Evolutionary conservation across 2,888 invertebrate genomes (phyloP).

Genomic region (Trypoxylon attenuatum): DNA sequence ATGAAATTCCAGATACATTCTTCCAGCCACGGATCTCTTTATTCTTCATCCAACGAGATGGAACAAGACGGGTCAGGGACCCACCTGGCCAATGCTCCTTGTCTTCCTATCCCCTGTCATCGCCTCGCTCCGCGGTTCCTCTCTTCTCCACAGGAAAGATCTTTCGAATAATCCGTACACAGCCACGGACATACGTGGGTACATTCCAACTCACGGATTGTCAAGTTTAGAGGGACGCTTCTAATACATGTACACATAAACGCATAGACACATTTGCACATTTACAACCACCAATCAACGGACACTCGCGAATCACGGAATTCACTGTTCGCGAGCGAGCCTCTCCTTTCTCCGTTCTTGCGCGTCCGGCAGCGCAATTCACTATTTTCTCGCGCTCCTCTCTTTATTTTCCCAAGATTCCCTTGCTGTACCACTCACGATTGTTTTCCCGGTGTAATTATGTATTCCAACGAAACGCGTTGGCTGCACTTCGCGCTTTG

Average conservation of each 20-base stretch:
- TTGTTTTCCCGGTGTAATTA: no score
- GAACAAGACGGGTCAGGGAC: conserved; percentile 49
- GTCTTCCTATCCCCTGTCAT: conserved; percentile 24
- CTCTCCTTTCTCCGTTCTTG: conserved; percentile 45
- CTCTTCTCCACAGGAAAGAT: no score
- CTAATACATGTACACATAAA: conserved; percentile 3
- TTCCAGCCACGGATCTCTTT: conserved; percentile 14
- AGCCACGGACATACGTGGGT: conserved; percentile 4
- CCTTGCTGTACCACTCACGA: no score
- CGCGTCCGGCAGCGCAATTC: conserved; percentile 1
- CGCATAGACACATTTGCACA: neutral
- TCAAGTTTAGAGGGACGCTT: neutral
- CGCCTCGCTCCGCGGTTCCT: conserved; percentile 9
- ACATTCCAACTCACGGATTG: neutral
- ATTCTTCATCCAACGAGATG: conserved; percentile 15
- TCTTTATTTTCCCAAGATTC: no score
- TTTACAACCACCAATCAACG: conserved; percentile 1
- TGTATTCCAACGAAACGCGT: no score
- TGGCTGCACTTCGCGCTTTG: no score
- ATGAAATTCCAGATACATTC: neutral
- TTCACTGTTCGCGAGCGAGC: conserved; percentile 29
- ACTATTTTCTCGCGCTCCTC: neutral
- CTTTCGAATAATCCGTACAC: no score
- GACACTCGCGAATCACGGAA: conserved; percentile 19
- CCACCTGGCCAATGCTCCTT: conserved; percentile 51